These are phyloP conservation scores for Penaeus vannamei DNA, from an alignment of 1,140 invertebrate species.

Conservation along the genomic window DNA sequence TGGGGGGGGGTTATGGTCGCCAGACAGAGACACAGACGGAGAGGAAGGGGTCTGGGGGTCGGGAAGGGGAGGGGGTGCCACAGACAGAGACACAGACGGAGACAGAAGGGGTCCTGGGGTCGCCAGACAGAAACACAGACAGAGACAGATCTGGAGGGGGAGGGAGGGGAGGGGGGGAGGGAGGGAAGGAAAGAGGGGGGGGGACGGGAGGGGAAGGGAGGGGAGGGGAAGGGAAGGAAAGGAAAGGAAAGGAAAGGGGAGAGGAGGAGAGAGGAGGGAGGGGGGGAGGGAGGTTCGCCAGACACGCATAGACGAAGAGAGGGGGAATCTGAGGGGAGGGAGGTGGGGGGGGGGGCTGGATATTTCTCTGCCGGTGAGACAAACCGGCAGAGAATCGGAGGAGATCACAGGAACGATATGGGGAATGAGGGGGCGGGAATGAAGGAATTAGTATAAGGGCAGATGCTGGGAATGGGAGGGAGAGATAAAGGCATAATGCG, in stretches of 20 bases:
- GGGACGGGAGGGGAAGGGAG: neutral
- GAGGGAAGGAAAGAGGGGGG: neutral
- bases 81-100: neutral
- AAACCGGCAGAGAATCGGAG: neutral
- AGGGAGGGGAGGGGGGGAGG: neutral
- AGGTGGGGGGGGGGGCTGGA: neutral
- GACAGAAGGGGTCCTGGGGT: neutral
- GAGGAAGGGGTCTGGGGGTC: too few relatives aligned
- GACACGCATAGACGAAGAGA: neutral
- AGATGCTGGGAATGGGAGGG: neutral
- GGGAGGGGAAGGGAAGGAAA: neutral
- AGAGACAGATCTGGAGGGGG: neutral
- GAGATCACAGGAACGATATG: too few relatives aligned
- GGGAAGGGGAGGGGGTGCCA: neutral
- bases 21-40: neutral
- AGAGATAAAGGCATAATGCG: neutral
- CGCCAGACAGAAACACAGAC: neutral
- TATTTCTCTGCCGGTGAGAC: neutral
- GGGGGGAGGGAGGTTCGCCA: neutral
- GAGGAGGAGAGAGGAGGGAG: neutral
- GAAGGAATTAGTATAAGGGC: neutral
- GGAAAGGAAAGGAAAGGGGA: neutral
- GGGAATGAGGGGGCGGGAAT: too few relatives aligned
- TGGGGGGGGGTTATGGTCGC: fast-evolving
- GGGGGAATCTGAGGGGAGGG: neutral